Percentiles rank a stretch among this genome's conserved stretches.
These are phyloP conservation scores for Cyrtonyx montezumae DNA, from an alignment of 2,113 vertebrate genomes.

Conservation along the genomic window DNA sequence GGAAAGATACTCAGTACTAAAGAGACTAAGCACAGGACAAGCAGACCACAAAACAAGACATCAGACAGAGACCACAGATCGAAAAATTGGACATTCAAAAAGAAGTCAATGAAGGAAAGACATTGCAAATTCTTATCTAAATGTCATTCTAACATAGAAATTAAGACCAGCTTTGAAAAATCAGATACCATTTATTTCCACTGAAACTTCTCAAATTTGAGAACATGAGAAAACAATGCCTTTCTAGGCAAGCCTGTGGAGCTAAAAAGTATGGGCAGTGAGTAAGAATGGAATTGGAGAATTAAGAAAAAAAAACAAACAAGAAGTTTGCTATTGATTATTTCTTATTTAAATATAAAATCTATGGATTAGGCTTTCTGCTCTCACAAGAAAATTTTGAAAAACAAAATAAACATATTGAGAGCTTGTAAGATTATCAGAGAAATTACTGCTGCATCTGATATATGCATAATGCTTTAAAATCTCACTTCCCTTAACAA, in stretches of 20 bases:
- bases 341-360: background rate
- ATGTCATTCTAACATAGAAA: background rate
- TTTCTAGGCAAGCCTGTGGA: background rate
- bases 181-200: background rate
- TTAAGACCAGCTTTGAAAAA: background rate
- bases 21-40: background rate
- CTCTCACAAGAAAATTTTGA: background rate
- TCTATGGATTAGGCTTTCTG: background rate
- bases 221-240: background rate
- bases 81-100: background rate
- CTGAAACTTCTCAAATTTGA: background rate
- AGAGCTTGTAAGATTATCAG: background rate
- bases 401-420: background rate
- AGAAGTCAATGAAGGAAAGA: background rate
- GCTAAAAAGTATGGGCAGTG: background rate
- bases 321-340: background rate
- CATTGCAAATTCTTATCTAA: background rate
- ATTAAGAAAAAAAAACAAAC: background rate
- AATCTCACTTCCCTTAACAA: background rate
- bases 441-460: background rate
- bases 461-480: background rate
- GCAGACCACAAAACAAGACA: background rate
- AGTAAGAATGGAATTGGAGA: background rate
- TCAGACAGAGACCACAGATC: background rate
- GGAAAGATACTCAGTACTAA: background rate